Evolutionary conservation across 2,888 invertebrate species (phyloP).

Genomic region (Heliconius cydno): DNA sequence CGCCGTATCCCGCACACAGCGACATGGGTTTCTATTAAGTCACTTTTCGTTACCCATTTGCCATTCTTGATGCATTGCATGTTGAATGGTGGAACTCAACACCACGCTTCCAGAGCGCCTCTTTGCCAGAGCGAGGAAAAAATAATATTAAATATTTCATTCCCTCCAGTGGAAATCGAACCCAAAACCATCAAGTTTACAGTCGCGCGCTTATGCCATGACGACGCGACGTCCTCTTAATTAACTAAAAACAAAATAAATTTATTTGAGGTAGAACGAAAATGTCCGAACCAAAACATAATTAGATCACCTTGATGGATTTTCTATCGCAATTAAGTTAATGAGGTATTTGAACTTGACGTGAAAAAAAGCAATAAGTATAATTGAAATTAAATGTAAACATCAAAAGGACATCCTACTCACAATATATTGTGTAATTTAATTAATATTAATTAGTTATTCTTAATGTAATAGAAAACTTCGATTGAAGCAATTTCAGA

Average conservation of each 20-base stretch:
- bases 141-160: too few species aligned
- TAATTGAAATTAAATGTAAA: constrained; percentile 10
- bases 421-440: background rate
- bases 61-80: too few species aligned
- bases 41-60: too few species aligned
- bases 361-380: background rate
- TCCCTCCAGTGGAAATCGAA: too few species aligned
- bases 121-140: too few species aligned
- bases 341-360: constrained; percentile 6
- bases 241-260: background rate
- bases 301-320: constrained; percentile 18
- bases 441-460: background rate
- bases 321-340: constrained; percentile 6
- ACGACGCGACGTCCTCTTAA: background rate
- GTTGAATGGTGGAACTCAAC: too few species aligned
- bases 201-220: too few species aligned
- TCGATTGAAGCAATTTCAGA: too few species aligned
- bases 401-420: constrained; percentile 12
- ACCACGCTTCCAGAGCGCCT: too few species aligned
- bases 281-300: background rate
- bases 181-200: too few species aligned
- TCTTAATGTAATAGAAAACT: background rate
- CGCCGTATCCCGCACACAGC: too few species aligned
- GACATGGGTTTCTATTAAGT: too few species aligned
- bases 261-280: background rate